Conservation (phyloP, 2,888 invertebrate species). For the Oscheius sp. region DNA sequence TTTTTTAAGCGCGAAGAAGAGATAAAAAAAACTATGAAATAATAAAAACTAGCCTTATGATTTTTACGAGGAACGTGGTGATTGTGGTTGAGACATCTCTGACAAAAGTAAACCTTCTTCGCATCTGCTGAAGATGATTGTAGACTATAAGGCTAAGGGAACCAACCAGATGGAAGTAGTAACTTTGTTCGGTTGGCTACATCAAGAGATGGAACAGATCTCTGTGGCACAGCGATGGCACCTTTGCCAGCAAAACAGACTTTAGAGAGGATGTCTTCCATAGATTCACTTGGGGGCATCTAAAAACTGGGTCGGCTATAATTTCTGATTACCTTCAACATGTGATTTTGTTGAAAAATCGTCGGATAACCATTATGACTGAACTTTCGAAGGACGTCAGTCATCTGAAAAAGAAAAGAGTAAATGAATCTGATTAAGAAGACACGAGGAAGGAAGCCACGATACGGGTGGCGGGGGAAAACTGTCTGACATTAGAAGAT, state of each 20-base stretch:
- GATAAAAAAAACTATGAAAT: no score
- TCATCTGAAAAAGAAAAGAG: slow-evolving; percentile 14
- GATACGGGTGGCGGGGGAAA: not conserved
- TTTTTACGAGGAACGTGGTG: slow-evolving; percentile 62
- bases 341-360: not conserved
- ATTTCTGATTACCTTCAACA: not conserved
- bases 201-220: not conserved
- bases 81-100: slow-evolving; percentile 67
- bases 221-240: not conserved
- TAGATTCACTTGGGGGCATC: not conserved
- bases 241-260: not conserved
- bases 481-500: slow-evolving; percentile 15
- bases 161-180: not conserved
- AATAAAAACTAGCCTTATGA: slow-evolving; percentile 60
- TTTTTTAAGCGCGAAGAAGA: no score
- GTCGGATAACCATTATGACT: slow-evolving; percentile 16
- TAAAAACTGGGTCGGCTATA: not conserved
- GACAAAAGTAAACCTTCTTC: slow-evolving; percentile 66
- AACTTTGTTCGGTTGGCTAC: not conserved
- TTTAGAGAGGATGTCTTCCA: slow-evolving; percentile 14
- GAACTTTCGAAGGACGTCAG: slow-evolving; percentile 19
- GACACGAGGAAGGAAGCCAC: not conserved
- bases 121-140: slow-evolving; percentile 28
- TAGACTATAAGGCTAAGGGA: not conserved
- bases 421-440: no score